Evolutionary conservation across 1,140 invertebrate genomes (phyloP).

Genomic region (Drosophila pseudoananassae): DNA sequence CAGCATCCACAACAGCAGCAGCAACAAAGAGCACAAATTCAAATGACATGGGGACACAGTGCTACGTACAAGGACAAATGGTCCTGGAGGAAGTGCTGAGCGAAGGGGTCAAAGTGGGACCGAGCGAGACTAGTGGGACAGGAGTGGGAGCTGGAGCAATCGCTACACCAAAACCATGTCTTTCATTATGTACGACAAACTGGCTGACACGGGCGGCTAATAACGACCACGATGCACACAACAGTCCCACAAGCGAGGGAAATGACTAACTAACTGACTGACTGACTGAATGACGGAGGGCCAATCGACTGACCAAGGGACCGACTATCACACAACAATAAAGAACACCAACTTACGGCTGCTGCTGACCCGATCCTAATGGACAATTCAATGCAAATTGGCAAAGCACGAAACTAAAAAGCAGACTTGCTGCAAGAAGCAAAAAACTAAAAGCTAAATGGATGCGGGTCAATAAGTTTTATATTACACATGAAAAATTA

Average conservation of each 20-base stretch:
- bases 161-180: conserved; percentile 75
- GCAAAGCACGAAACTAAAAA: conserved; percentile 45
- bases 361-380: conserved; percentile 36
- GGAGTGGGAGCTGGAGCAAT: conserved; percentile 16
- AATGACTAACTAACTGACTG: conserved; percentile 8
- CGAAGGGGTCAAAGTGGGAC: not conserved
- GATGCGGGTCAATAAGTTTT: conserved; percentile 68
- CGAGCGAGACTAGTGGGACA: not conserved
- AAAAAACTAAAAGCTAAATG: conserved; percentile 53
- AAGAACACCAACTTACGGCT: conserved; percentile 45
- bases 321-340: conserved; percentile 42
- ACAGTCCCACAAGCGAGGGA: conserved; percentile 11
- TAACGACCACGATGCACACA: conserved; percentile 52
- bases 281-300: conserved; percentile 1
- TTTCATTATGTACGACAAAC: conserved; percentile 81
- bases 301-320: conserved; percentile 5
- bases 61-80: conserved; percentile 29
- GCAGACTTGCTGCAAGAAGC: conserved; percentile 5
- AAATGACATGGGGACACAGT: conserved; percentile 62
- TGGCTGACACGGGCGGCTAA: conserved; percentile 76
- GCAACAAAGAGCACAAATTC: conserved; percentile 71
- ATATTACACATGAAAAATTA: conserved; percentile 12
- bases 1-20: conserved; percentile 50
- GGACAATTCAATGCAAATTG: conserved; percentile 62
- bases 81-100: conserved; percentile 3